phyloP scores from a whole-genome alignment of 2,888 invertebrate species.

The Oligia latruncula region DNA sequence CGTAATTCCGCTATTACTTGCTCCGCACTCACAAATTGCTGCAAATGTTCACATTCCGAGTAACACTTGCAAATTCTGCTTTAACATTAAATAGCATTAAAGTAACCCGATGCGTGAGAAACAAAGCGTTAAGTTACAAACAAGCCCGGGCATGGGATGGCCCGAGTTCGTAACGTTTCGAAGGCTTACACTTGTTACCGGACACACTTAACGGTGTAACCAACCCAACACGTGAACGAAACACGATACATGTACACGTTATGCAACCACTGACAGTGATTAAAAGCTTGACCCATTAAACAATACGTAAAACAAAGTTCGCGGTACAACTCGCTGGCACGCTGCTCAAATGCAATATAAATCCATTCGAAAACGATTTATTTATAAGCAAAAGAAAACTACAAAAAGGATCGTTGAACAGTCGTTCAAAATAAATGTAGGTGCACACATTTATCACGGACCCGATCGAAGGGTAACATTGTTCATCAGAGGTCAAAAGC shows the following conservation, averaged over 20 bases:
- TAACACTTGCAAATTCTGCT: constrained; percentile 58
- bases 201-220: constrained; percentile 71
- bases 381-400: constrained; percentile 53
- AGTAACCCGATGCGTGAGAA: constrained; percentile 77
- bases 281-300: constrained; percentile 75
- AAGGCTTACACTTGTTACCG: constrained; percentile 73
- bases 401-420: constrained; percentile 48
- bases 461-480: constrained; percentile 68
- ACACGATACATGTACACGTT: constrained; percentile 71
- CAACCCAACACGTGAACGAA: constrained; percentile 73
- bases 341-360: constrained; percentile 42
- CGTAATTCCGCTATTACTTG: constrained; percentile 51
- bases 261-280: constrained; percentile 74
- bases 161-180: constrained; percentile 61
- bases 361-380: constrained; percentile 51
- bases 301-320: constrained; percentile 64
- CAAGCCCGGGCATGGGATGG: constrained; percentile 68
- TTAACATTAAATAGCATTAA: constrained; percentile 70
- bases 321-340: constrained; percentile 57
- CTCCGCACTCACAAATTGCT: constrained; percentile 54
- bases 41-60: constrained; percentile 58
- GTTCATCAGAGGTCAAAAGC: constrained; percentile 75
- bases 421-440: constrained; percentile 53
- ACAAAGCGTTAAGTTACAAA: constrained; percentile 75
- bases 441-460: constrained; percentile 68